These are phyloP conservation scores for Spatulosminthurus flaviceps DNA, from an alignment of 2,888 invertebrate species.

Conservation along the genomic window DNA sequence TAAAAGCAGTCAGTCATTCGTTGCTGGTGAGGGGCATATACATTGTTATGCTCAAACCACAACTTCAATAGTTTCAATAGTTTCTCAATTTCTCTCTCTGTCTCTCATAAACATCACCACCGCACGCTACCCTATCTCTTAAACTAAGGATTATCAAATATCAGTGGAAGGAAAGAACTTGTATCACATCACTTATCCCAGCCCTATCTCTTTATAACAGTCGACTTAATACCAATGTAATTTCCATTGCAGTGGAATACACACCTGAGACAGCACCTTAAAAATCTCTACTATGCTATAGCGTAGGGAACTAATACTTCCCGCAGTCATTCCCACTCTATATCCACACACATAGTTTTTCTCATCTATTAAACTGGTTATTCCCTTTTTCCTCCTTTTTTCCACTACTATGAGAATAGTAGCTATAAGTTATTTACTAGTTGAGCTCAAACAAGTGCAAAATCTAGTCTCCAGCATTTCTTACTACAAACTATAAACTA, in stretches of 20 bases:
- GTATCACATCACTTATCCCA: background rate
- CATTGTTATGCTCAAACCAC: too few species aligned
- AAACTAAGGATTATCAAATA: background rate
- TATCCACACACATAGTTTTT: background rate
- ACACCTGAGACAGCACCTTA: background rate
- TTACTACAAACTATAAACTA: background rate
- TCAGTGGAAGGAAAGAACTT: background rate
- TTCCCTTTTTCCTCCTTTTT: constrained; percentile 5
- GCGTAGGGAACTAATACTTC: background rate
- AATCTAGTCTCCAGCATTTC: background rate
- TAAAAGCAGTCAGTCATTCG: background rate
- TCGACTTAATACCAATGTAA: background rate
- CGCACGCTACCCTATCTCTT: too few species aligned
- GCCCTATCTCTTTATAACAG: background rate
- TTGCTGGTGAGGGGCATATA: background rate
- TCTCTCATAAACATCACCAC: background rate
- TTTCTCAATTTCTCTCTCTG: background rate
- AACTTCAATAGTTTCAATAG: too few species aligned
- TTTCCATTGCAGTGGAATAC: too few species aligned
- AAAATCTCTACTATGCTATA: background rate
- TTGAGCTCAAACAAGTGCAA: too few species aligned
- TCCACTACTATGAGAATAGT: too few species aligned
- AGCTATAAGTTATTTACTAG: too few species aligned
- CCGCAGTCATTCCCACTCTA: too few species aligned
- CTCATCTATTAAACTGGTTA: constrained; percentile 19